Evolutionary conservation across 2,113 vertebrate species (phyloP), one percentile per base, ranked within the genome.

Genomic region (Hoplias malabaricus): DNA sequence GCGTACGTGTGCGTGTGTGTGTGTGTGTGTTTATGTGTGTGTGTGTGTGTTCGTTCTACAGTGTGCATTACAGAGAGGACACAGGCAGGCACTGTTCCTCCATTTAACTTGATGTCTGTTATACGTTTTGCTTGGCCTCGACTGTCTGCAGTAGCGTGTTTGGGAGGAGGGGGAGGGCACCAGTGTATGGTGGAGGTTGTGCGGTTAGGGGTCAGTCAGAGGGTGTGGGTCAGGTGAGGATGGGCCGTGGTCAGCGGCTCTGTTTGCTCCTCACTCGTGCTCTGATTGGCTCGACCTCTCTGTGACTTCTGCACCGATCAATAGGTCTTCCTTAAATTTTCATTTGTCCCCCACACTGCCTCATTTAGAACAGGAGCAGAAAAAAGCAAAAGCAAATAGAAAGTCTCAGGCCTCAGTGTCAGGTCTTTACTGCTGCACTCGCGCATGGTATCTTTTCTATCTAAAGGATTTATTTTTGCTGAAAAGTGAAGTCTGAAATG

Each of bases 321-420:
- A 85, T 82, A 84, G 73, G 54, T 70, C 40, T 69, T 80, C 33
- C 77, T 87, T 80, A 84, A 84, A 85, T 78, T 77, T 80, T 83
- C 31, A 83, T 84, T 81, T 77, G 42, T 73, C 73, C 48, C n/a
- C 43, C 53, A 65, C 80, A 80, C 50, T 70, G 76, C 59, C 66
- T 86, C 67, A 56, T 83, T 74, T 77, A 56, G 73, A 76, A 23
- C 70, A 25, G 48, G 12, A 12, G 1, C 59, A 67, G 67, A 69
- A 11, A 11, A 23, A 46, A 56, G n/a, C 5, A 14, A 42, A 69
- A 33, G 54, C 36, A 66, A 38, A 57, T 33, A 36, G 38, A 57
- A 74, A 25, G 7, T 29, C 34, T 73, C 16, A 29, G 12, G 69
- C 16, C 42, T 69, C 27, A 34, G 53, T 69, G 14, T 74, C 62